These are phyloP conservation scores for Parnassius apollo DNA, from an alignment of 2,888 invertebrate species.

Conservation along the genomic window DNA sequence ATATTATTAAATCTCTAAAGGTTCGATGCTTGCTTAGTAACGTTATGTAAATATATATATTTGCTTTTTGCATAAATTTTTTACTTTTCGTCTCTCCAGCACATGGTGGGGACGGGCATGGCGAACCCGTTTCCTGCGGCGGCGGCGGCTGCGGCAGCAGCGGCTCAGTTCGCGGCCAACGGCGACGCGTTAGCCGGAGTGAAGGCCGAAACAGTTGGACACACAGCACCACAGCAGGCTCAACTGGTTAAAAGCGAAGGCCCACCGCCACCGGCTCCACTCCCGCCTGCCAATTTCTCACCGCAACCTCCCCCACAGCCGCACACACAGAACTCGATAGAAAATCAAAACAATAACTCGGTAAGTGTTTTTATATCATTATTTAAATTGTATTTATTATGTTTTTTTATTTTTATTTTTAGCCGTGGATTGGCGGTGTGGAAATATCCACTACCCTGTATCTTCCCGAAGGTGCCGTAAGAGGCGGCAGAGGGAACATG, in stretches of 20 bases:
- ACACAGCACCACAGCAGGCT: slow-evolving; percentile 61
- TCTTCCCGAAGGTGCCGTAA: too few relatives aligned
- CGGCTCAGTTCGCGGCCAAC: slow-evolving; percentile 81
- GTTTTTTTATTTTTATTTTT: too few relatives aligned
- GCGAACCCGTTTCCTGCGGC: slow-evolving; percentile 86
- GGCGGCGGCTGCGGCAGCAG: slow-evolving; percentile 83
- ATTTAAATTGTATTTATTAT: slow-evolving; percentile 1
- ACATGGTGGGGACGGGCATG: slow-evolving; percentile 97
- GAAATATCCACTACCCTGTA: too few relatives aligned
- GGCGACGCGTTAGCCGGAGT: slow-evolving; percentile 75
- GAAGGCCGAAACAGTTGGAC: slow-evolving; percentile 69
- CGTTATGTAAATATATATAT: too few relatives aligned
- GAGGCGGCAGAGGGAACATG: too few relatives aligned
- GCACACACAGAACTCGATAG: slow-evolving; percentile 79
- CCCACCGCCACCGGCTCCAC: slow-evolving; percentile 68
- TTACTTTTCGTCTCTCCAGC: slow-evolving; percentile 81
- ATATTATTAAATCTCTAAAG: too few relatives aligned
- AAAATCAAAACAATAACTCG: slow-evolving; percentile 78
- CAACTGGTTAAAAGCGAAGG: slow-evolving; percentile 79
- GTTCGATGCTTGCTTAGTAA: too few relatives aligned
- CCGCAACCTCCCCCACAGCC: slow-evolving; percentile 68
- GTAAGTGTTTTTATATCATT: slow-evolving; percentile 46
- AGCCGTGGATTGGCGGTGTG: too few relatives aligned
- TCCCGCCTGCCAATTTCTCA: slow-evolving; percentile 73
- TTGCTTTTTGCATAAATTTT: not conserved